phyloP scores from a whole-genome alignment of 2,113 vertebrate genomes.

The Trematomus loennbergii region DNA sequence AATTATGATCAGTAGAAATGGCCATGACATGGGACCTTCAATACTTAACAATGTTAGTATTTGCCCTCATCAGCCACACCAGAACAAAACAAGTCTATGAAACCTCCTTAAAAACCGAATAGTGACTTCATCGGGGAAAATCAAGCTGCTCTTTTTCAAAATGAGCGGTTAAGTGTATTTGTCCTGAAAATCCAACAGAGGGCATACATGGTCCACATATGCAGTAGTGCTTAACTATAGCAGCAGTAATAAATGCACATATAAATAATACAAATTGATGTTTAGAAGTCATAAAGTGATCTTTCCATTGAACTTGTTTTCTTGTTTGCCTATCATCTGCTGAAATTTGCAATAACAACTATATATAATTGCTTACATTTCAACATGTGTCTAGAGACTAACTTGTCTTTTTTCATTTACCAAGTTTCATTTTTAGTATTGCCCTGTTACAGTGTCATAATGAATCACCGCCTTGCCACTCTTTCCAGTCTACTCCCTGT shows the following conservation, averaged over 20 bases:
- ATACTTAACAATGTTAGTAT: too few relatives aligned
- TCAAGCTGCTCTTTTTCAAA: not conserved
- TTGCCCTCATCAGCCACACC: not conserved
- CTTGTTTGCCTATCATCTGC: not conserved
- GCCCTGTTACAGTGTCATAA: not conserved
- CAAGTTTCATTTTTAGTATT: not conserved
- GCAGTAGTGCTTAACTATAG: not conserved
- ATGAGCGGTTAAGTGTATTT: not conserved
- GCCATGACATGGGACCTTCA: too few relatives aligned
- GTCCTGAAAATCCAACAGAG: constrained; percentile 3
- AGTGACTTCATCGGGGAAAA: too few relatives aligned
- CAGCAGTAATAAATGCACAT: not conserved
- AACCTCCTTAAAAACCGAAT: not conserved
- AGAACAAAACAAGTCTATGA: not conserved
- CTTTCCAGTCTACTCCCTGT: not conserved
- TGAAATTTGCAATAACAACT: not conserved
- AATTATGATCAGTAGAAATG: too few relatives aligned
- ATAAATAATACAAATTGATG: not conserved
- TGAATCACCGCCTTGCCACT: constrained; percentile 13
- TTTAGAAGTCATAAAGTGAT: not conserved
- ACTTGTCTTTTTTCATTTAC: not conserved
- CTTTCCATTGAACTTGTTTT: not conserved
- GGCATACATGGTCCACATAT: not conserved
- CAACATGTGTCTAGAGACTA: not conserved
- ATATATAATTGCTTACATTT: not conserved